phyloP scores from a whole-genome alignment of 2,888 invertebrate genomes.

The Clanis bilineata region DNA sequence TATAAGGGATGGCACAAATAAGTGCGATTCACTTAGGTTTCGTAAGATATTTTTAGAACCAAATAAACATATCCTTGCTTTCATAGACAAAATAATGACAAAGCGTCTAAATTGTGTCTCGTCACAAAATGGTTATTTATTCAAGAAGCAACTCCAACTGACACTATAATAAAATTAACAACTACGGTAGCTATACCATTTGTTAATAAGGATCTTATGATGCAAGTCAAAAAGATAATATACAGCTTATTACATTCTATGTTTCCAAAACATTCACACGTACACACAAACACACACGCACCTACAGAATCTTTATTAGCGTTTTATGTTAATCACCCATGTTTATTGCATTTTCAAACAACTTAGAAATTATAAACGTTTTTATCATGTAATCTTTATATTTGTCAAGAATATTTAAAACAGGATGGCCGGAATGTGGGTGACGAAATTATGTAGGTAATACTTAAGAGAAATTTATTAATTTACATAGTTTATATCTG shows the following conservation, averaged over 20 bases:
- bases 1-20: too few relatives aligned
- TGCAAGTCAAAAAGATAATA: not conserved
- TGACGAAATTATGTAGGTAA: not conserved
- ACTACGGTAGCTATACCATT: not conserved
- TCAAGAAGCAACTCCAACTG: too few relatives aligned
- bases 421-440: not conserved
- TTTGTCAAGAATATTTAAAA: conserved; percentile 12
- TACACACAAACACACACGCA: not conserved
- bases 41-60: too few relatives aligned
- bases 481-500: not conserved
- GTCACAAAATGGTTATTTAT: too few relatives aligned
- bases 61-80: too few relatives aligned
- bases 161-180: not conserved
- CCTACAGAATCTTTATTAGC: not conserved
- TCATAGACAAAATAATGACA: too few relatives aligned
- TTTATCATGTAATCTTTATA: conserved; percentile 7
- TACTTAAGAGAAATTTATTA: not conserved
- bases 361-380: not conserved
- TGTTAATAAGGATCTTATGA: not conserved
- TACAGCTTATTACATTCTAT: not conserved
- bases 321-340: not conserved
- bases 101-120: too few relatives aligned
- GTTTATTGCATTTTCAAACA: conserved; percentile 4
- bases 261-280: not conserved
- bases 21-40: too few relatives aligned